Evolutionary conservation across 1,140 invertebrate species (phyloP), one percentile per base, ranked within the genome.

Genomic region (Araneus ventricosus): DNA sequence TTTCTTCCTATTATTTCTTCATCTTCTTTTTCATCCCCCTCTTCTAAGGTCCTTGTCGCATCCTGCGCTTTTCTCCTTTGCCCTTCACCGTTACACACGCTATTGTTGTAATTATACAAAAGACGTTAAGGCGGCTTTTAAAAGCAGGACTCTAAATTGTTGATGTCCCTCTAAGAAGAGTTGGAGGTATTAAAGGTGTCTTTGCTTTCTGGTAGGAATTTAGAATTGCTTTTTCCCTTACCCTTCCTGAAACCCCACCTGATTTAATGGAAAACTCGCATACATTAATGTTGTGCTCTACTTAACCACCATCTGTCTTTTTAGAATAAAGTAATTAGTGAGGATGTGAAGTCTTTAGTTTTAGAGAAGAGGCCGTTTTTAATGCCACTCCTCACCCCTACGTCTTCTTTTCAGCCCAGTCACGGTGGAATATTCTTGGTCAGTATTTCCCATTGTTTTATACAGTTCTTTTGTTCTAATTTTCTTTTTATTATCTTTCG

Each of bases 101-200:
- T 41, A 84, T n/a, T 41, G 75, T 24, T 61, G 89, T 84, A 91
- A 91, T 91, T 91, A 91, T 84, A 91, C 89, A 88, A 88, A 88
- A 87, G 85, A 70, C 24, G 61, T 70, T 88, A 39, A 63, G 79
- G 67, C n/a, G 22, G 57, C 79, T 91, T 37, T 84, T 91, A n/a
- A 82, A 39, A 84, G 37, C 34, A n/a, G 45, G 37, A 34, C 57
- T 87, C 59, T 91, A 84, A 82, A 84, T 91, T 91, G 89, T 91
- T 91, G 89, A 91, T 91, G 88, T n/a, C 24, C 37, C 24, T 22
- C 8, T 45, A 34, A 52, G 22, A 10, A 57, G n/a, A 70, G 14
- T 80, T 59, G 14, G 24, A 24, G 22, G 80, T 84, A 80, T 91
- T 84, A 91, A 63, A 41, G 52, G 39, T 37, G 30, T 52, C 45